phyloP scores from a whole-genome alignment of 2,888 invertebrate genomes.

The Gasteruption jaculator region DNA sequence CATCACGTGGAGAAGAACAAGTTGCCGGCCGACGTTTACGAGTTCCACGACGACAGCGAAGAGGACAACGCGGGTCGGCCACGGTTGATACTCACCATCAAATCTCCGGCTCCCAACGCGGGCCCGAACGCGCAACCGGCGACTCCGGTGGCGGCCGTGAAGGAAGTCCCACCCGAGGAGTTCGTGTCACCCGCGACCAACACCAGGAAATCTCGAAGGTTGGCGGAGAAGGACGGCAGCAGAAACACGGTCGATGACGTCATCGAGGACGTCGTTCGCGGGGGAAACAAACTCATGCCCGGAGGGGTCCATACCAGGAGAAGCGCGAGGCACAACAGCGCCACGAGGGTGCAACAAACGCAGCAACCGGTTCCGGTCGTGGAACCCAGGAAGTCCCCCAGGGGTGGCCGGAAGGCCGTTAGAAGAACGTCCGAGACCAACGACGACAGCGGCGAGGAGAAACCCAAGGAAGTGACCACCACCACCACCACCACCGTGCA shows the following conservation, averaged over 20 bases:
- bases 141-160: constrained; percentile 51
- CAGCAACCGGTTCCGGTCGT: constrained; percentile 24
- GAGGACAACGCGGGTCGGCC: constrained; percentile 64
- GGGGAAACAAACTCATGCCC: constrained; percentile 52
- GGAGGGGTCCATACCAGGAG: constrained; percentile 54
- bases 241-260: constrained; percentile 80
- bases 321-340: constrained; percentile 57
- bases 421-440: constrained; percentile 65
- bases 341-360: constrained; percentile 41
- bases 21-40: constrained; percentile 76
- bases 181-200: constrained; percentile 63
- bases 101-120: constrained; percentile 59
- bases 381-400: constrained; percentile 60
- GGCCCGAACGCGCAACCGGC: constrained; percentile 48
- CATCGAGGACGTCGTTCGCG: constrained; percentile 84
- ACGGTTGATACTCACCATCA: constrained; percentile 76
- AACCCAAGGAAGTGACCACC: constrained; percentile 34
- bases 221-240: constrained; percentile 73
- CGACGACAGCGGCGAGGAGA: constrained; percentile 61
- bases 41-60: constrained; percentile 88
- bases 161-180: constrained; percentile 57
- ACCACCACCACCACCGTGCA: constrained; percentile 4
- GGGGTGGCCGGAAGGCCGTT: constrained; percentile 60
- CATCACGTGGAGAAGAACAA: constrained; percentile 54
- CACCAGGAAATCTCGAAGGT: constrained; percentile 75